phyloP scores from a whole-genome alignment of 2,888 invertebrate species.

The Watsonalla binaria region DNA sequence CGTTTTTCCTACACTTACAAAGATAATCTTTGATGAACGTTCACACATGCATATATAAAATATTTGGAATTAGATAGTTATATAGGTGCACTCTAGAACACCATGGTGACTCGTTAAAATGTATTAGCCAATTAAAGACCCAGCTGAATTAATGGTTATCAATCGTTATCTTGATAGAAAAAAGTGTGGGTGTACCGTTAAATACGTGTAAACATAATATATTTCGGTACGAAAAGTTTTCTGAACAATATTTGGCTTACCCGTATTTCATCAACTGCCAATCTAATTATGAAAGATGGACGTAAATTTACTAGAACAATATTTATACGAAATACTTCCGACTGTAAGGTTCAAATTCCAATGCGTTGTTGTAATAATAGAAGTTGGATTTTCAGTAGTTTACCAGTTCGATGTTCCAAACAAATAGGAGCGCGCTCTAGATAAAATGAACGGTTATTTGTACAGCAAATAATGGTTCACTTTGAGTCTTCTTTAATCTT shows the following conservation, averaged over 20 bases:
- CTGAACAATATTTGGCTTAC: background rate
- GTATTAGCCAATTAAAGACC: too few species aligned
- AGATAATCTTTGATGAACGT: background rate
- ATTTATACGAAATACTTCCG: background rate
- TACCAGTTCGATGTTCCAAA: slow-evolving; percentile 8
- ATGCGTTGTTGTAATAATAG: slow-evolving; percentile 5
- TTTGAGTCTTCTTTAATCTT: slow-evolving; percentile 1
- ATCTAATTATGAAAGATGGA: background rate
- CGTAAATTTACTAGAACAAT: background rate
- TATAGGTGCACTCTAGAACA: too few species aligned
- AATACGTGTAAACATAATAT: too few species aligned
- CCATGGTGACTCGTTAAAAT: too few species aligned
- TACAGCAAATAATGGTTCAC: slow-evolving; percentile 7
- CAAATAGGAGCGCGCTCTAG: slow-evolving; percentile 13
- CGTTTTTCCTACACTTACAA: background rate
- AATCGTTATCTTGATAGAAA: too few species aligned
- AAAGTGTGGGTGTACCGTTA: too few species aligned
- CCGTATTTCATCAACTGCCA: background rate
- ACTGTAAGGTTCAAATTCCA: slow-evolving; percentile 1
- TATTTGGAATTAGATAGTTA: too few species aligned
- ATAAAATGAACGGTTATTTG: slow-evolving; percentile 7
- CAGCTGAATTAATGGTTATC: too few species aligned
- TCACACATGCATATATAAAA: too few species aligned
- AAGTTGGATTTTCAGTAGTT: slow-evolving; percentile 9
- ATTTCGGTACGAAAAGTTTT: background rate